Evolutionary conservation across 2,888 invertebrate genomes (phyloP).

Genomic region (Lochmaea crataegi): DNA sequence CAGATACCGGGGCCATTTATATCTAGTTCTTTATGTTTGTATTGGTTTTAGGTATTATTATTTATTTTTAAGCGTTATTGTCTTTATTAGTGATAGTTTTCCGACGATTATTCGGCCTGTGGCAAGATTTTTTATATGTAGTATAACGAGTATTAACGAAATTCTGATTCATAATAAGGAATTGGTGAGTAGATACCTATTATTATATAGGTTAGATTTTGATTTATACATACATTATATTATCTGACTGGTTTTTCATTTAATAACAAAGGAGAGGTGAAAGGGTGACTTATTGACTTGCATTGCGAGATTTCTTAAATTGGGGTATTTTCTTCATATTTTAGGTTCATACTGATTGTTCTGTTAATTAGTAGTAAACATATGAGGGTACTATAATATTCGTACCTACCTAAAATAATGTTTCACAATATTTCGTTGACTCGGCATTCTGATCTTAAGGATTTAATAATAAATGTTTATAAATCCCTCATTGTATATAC

Average conservation of each 20-base stretch:
- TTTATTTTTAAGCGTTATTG: constrained; percentile 27
- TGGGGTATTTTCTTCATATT: background rate
- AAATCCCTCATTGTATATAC: too few relatives aligned
- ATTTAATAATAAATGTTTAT: too few relatives aligned
- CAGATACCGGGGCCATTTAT: constrained; percentile 42
- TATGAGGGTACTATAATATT: too few relatives aligned
- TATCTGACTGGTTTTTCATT: background rate
- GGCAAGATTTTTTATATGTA: background rate
- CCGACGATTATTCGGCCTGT: background rate
- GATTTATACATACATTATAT: background rate
- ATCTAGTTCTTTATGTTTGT: constrained; percentile 29
- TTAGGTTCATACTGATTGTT: background rate
- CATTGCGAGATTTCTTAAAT: background rate
- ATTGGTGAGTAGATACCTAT: background rate
- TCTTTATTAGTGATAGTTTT: constrained; percentile 12
- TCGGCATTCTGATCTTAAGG: too few relatives aligned
- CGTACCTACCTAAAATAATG: too few relatives aligned
- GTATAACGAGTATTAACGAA: background rate
- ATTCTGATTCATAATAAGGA: background rate
- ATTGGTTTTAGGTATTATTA: background rate
- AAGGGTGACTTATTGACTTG: background rate
- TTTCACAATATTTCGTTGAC: too few relatives aligned
- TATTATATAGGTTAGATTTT: constrained; percentile 7
- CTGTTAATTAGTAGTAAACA: too few relatives aligned
- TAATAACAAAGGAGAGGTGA: background rate